These are phyloP conservation scores for Spodoptera litura DNA, from an alignment of 1,140 invertebrate genomes.

Conservation along the genomic window DNA sequence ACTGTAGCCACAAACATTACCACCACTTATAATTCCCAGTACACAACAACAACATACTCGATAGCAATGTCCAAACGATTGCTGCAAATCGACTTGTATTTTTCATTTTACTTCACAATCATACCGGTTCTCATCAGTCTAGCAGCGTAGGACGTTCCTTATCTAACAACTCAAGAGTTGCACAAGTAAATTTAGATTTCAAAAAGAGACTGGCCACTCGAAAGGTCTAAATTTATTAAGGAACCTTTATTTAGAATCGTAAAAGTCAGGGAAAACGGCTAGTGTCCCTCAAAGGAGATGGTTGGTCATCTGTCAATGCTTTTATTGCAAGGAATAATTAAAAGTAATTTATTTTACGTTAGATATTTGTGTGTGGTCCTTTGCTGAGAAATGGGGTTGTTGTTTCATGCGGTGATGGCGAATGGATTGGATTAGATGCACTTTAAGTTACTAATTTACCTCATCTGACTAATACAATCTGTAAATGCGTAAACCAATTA, in stretches of 20 bases:
- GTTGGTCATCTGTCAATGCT: not conserved
- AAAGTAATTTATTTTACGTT: conserved; percentile 17
- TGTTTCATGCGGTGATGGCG: too few relatives aligned
- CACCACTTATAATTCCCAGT: conserved; percentile 15
- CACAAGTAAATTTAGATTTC: conserved; percentile 40
- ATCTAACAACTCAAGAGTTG: conserved; percentile 30
- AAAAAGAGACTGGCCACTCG: conserved; percentile 34
- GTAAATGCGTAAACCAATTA: too few relatives aligned
- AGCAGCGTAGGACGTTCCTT: conserved; percentile 39
- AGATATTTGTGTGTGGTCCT: not conserved
- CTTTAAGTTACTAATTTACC: too few relatives aligned
- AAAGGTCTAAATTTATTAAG: conserved; percentile 25
- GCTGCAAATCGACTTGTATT: conserved; percentile 50
- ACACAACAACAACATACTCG: conserved; percentile 13
- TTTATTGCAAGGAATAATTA: conserved; percentile 24
- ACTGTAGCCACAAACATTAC: not conserved
- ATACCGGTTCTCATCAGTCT: conserved; percentile 47
- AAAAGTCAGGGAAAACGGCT: conserved; percentile 18
- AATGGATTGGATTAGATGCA: too few relatives aligned
- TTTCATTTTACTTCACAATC: conserved; percentile 62
- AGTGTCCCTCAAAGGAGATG: not conserved
- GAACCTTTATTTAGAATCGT: not conserved
- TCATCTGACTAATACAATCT: too few relatives aligned
- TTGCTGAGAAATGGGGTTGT: too few relatives aligned
- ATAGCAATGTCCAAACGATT: conserved; percentile 51